These are phyloP conservation scores for Meloidogyne floridensis DNA, from an alignment of 1,140 invertebrate genomes.

Conservation along the genomic window DNA sequence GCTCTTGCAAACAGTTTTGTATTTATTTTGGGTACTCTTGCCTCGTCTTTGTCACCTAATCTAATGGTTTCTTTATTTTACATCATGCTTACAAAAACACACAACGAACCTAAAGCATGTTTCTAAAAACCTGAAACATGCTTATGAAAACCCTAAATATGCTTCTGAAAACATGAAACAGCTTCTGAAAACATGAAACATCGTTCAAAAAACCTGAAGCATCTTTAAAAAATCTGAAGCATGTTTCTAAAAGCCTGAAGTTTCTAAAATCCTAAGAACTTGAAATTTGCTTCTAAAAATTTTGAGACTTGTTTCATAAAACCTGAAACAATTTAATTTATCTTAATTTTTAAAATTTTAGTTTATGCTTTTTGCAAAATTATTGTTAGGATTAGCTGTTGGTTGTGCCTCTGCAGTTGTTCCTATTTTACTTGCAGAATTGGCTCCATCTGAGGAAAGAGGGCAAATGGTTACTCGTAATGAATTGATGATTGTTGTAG, in stretches of 20 bases:
- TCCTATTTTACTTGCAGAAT: constrained; percentile 20
- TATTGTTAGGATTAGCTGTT: constrained; percentile 25
- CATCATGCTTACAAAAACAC: too few species aligned
- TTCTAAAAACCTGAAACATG: neutral
- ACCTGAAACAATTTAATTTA: too few species aligned
- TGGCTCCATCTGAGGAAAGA: constrained; percentile 19
- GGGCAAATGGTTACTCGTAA: constrained; percentile 23
- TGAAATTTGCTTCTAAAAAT: too few species aligned
- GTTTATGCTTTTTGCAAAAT: constrained; percentile 14
- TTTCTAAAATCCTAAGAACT: too few species aligned
- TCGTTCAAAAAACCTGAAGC: neutral
- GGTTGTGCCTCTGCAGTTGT: constrained; percentile 24
- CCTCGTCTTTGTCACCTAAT: constrained; percentile 3
- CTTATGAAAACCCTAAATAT: too few species aligned
- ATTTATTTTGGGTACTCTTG: constrained; percentile 23
- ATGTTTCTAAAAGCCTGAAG: too few species aligned
- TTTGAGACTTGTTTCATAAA: too few species aligned
- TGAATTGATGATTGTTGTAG: constrained; percentile 19
- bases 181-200: too few species aligned
- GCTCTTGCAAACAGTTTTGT: constrained; percentile 10
- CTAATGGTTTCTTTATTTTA: constrained; percentile 18
- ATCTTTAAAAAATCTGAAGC: neutral
- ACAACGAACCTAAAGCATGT: too few species aligned
- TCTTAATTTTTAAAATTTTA: too few species aligned
- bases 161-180: too few species aligned